Evolutionary conservation across 2,888 invertebrate genomes (phyloP).

Genomic region (Drosophila mimica): DNA sequence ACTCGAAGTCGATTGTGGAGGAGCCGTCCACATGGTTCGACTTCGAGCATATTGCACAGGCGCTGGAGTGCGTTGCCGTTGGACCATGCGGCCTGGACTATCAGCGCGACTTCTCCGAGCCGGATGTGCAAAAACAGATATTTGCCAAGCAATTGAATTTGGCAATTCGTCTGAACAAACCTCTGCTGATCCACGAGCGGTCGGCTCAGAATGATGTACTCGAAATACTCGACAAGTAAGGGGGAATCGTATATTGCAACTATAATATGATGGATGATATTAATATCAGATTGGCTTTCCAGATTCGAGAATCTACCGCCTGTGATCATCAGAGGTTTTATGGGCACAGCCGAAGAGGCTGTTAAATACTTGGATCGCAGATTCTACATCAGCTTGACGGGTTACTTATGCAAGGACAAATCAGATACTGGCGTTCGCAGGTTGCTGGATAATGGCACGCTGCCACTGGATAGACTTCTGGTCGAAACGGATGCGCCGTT

Average conservation of each 20-base stretch:
- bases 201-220: slow-evolving; percentile 95
- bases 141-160: slow-evolving; percentile 94
- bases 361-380: slow-evolving; percentile 93
- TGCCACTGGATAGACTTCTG: slow-evolving; percentile 93
- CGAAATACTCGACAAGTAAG: slow-evolving; percentile 87
- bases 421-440: slow-evolving; percentile 95
- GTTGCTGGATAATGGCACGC: slow-evolving; percentile 91
- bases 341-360: slow-evolving; percentile 94
- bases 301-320: slow-evolving; percentile 88
- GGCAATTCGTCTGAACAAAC: slow-evolving; percentile 94
- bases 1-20: slow-evolving; percentile 93
- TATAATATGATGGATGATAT: neutral
- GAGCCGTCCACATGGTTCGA: slow-evolving; percentile 91
- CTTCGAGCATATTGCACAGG: slow-evolving; percentile 90
- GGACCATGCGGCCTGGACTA: slow-evolving; percentile 98
- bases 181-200: slow-evolving; percentile 95
- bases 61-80: slow-evolving; percentile 95
- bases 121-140: slow-evolving; percentile 92
- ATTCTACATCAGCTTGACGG: slow-evolving; percentile 93
- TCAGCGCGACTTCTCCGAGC: slow-evolving; percentile 96
- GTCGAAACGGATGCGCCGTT: slow-evolving; percentile 98
- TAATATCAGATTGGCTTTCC: slow-evolving; percentile 4
- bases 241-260: neutral
- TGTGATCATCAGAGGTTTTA: slow-evolving; percentile 95
- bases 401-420: slow-evolving; percentile 90